Base-by-base conservation (phyloP, 2,113 vertebrate species). In the Elgaria multicarinata region DNA sequence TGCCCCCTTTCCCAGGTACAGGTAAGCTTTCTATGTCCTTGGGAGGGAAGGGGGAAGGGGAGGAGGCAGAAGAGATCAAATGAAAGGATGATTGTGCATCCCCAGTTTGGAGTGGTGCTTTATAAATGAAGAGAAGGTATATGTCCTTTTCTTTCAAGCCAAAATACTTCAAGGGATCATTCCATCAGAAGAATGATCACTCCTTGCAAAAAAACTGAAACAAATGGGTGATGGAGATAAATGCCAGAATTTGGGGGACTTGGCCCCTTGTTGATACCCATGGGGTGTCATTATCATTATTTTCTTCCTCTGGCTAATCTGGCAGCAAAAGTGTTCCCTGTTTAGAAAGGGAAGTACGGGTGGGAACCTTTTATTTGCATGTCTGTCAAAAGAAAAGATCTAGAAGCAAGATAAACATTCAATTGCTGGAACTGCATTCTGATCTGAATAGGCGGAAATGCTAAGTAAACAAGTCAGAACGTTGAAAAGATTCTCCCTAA, bases 391-490 rank as follows among this genome's bases (percentile, higher is more conserved):
- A 76, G 58, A 66, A 77, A 53, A 55, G 53, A 71, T 44, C 74
- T 42, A 82, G 82, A 89, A 89, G 82, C 46, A 39, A 78, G 88
- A 85, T 85, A 84, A 89, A 55, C 22, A 66, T 84, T 85, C 74
- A 78, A 14, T 69, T 58, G 33, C 33, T 13, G 83, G 62, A 85
- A 69, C 16, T 78, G 62, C 44, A 26, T 84, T 89, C 44, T 77
- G 50, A 55, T 85, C 66, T 89, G 82, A 89, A 89, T 89, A 66
- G 88, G 42, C 69, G 82, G 88, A 89, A 89, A n/a, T 85, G 82
- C 72, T 44, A 78, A 78, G 64, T 55, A 67, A 89, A 78, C 74
- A 85, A 50, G 69, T 77, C 33, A 53, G 66, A 69, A 12, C 44
- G 26, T 67, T 89, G 69, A 78, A 77, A 85, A 46, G 62, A 28